Percentiles rank a stretch among this genome's conserved stretches.
Conservation (phyloP, 2,113 vertebrate genomes). For the Peromyscus californicus region DNA sequence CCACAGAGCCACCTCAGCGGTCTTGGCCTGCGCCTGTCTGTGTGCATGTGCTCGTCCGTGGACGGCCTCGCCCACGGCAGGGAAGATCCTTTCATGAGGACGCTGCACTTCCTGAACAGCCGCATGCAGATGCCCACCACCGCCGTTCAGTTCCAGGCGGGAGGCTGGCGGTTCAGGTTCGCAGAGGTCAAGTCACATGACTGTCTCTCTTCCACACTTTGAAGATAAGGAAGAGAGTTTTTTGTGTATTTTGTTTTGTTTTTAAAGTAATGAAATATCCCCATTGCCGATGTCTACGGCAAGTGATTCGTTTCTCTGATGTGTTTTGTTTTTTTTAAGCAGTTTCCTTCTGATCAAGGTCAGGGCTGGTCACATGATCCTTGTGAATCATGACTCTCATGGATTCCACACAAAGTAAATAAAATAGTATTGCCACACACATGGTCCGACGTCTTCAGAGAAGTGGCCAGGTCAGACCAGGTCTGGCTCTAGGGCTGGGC, state of each 20-base stretch:
- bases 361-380: neutral
- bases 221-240: neutral
- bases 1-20: accelerated
- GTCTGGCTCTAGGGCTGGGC: neutral
- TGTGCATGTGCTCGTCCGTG: accelerated
- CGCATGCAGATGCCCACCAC: neutral
- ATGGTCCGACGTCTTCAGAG: accelerated
- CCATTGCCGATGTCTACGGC: neutral
- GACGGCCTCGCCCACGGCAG: accelerated
- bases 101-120: neutral
- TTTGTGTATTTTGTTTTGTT: neutral
- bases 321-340: neutral
- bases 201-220: neutral
- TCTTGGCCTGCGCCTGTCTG: accelerated
- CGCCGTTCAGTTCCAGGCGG: neutral
- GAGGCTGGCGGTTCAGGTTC: neutral
- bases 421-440: neutral
- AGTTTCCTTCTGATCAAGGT: neutral
- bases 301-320: neutral
- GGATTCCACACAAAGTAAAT: conserved; percentile 48
- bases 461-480: neutral
- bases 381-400: neutral
- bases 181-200: neutral
- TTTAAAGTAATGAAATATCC: neutral
- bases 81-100: neutral